Evolutionary conservation across 2,888 invertebrate genomes (phyloP), one percentile per base, ranked within the genome.

Genomic region (Scaptomyza tumidula): DNA sequence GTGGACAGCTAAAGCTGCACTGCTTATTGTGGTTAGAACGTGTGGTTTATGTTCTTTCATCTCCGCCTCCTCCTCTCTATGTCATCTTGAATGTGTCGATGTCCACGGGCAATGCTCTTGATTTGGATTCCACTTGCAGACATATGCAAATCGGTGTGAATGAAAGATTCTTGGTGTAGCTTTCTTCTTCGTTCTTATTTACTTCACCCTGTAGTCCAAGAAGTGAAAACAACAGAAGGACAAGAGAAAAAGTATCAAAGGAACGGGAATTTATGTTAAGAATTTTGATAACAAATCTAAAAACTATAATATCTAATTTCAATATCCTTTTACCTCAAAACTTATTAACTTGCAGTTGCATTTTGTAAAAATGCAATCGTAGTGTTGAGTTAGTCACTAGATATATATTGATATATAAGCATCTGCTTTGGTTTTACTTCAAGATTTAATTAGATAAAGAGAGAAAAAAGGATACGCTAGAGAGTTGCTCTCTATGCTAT

Each of bases 21-120:
- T 58, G 48, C 58, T 31, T 46, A 60, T 75, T 72, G 80, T 62
- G 58, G 71, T 75, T 45, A 48, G 50, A 37, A 52, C 58, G 27
- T 74, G 75, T 55, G 52, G 44, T 57, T 50, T 24, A 13, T 35
- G 56, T 31, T 45, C 50, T 61, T 13, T 3, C 13, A 24, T 19
- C 16, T 43, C 19, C 19, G 2, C 19, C 5, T 37, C 10, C 11
- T 19, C 24, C 24, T 41, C 10, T 41, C 52, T 19, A 29, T 63
- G 55, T 50, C 29, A 37, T 50, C 41, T 19, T 19, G 63, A 41
- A 49, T 14, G 45, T 53, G 61, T 49, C 19, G 57, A 31, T 55
- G 33, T 13, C 13, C n/a, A 13, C 48, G 9, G 19, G 41, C 14
- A 43, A 45, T 16, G 39, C 16, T 44, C 49, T 65, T 9, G 45